These are phyloP conservation scores for Cepaea hortensis DNA, from an alignment of 2,888 invertebrate genomes.

Conservation along the genomic window DNA sequence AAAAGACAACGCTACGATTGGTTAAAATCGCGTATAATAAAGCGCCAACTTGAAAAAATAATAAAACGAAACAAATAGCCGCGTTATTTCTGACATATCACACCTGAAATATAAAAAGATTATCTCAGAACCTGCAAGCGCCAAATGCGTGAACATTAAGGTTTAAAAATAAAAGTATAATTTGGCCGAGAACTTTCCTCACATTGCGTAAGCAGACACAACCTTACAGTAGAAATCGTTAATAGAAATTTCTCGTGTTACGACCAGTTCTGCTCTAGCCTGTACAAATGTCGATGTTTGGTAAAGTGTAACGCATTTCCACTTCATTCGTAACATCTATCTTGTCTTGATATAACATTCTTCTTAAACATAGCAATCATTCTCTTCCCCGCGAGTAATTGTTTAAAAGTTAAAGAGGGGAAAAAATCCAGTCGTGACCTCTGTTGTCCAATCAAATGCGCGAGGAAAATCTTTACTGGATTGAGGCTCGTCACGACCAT, in stretches of 20 bases:
- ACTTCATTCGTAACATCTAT: background rate
- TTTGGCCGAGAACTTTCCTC: background rate
- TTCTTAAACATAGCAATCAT: background rate
- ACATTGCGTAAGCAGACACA: background rate
- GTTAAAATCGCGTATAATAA: no score
- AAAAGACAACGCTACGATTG: no score
- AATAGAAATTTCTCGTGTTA: background rate
- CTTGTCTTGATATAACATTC: background rate
- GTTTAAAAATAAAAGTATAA: background rate
- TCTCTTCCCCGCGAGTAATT: no score
- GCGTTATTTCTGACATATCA: background rate
- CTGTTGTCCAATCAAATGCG: conserved; percentile 9
- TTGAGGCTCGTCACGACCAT: conserved; percentile 7
- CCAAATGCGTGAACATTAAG: background rate
- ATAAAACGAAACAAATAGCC: background rate
- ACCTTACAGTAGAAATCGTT: background rate
- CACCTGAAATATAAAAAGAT: background rate
- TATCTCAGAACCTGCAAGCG: background rate
- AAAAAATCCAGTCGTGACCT: conserved; percentile 13
- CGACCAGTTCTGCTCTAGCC: background rate
- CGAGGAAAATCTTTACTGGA: conserved; percentile 4
- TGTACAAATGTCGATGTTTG: background rate
- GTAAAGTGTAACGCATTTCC: background rate
- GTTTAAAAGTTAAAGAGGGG: background rate
- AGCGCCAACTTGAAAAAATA: background rate